Evolutionary conservation across 1,140 invertebrate genomes (phyloP), one percentile per base, ranked within the genome.

Genomic region (Drosophila bocki): DNA sequence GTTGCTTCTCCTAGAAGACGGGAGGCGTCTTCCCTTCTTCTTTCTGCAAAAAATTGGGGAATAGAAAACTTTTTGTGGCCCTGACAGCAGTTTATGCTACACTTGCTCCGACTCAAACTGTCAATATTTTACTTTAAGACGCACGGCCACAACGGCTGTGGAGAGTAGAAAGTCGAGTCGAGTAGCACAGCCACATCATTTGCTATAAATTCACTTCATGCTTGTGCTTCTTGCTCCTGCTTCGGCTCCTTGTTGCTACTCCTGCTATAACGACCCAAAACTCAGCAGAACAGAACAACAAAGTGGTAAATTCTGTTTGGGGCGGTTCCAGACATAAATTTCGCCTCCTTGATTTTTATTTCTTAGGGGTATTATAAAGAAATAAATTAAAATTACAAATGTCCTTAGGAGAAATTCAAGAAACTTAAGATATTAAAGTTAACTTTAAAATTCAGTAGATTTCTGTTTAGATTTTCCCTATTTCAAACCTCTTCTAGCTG

Each of bases 111-210:
- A 85, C 78, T 85, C 82, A 87, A 77, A 83, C 83, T 86, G 83
- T 86, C 83, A 86, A 86, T 86, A 86, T 86, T 86, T 86, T 77
- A 83, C 83, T 86, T 86, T 80, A 88, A 88, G 83, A 88, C 78
- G 78, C 59, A 64, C 72, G 44, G 45, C 74, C 62, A 76, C 53
- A 72, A 50, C 19, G 15, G 42, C 57, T n/a, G 22, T 26, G 29
- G 29, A 65, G 29, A 54, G 35, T 39, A 22, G 53, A 56, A 56
- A 56, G 53, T 56, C 53, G 19, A 67, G 63, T 33, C 17, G 54
- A 57, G 42, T 15, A 53, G 41, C 54, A 61, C 39, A 72, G 63
- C 76, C 84, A 83, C 83, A 86, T 87, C 80, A 87, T 86, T 77
- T 83, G 83, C 83, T 72, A 87, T 87, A 86, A 86, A 86, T 87